Evolutionary conservation across 1,140 invertebrate species (phyloP), one percentile per base, ranked within the genome.

Genomic region (Amyelois transitella): DNA sequence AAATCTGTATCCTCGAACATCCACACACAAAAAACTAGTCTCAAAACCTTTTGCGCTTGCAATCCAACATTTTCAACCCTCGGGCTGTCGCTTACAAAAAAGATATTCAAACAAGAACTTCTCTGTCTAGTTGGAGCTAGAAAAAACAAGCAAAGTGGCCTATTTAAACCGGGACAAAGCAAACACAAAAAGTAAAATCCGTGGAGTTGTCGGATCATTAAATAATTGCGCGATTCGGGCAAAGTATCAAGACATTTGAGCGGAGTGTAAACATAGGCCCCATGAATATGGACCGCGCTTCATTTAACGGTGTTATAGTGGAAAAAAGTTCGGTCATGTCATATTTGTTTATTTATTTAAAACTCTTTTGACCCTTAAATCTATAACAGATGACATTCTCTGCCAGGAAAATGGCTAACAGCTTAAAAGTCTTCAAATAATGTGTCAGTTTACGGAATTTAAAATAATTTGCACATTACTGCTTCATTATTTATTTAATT

Each of bases 231-330:
- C 54, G 21, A 50, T 56, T 51, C 17, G 28, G 38, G 19, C 32
- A 32, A 20, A 48, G 43, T 48, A 55, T 55, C 52, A 53, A 49
- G 53, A 55, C 45, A 51, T 56, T 56, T 55, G 44, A 43, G 45
- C 45, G 45, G 45, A 21, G 20, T 21, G 53, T 55, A 55, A 55
- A 55, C 53, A 55, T 44, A 52, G 53, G 18, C 17, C 2, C 24
- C 43, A 48, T 54, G 53, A 54, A 54, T 54, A 45, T 54, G 44
- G 25, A 24, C 18, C 18, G 20, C 17, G 51, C 18, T 45, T 45
- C 44, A 53, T 53, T 53, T 43, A 53, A 44, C 51, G 44, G 21
- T 25, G 49, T 38, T 14, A 1, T 38, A 38, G 12, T 14, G 32
- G 2, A 38, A 14, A 38, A n/a, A 14, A 8, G 12, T 38, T 38